Evolutionary conservation across 2,888 invertebrate species (phyloP), one percentile per base, ranked within the genome.

Genomic region (Pseudococcus longispinus): DNA sequence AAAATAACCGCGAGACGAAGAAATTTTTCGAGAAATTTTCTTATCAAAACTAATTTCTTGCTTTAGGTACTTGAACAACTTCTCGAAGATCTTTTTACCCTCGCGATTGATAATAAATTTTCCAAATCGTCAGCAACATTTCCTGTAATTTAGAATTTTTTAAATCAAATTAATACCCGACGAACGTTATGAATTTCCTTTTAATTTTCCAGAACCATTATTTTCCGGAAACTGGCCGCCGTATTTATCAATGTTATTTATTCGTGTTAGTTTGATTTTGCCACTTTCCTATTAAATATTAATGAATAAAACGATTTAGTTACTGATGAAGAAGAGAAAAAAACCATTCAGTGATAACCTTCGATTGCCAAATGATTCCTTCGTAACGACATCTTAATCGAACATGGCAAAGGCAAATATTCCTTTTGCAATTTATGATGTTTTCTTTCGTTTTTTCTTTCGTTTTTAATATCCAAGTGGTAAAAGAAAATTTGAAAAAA

Each of bases 61-160:
- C 15, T 70, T 32, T 70, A 70, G 23, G 23, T 60, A 60, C 23
- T 60, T 20, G 60, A 60, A 60, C 29, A 18, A 13, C 70, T 29
- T 70, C 70, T 65, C 65, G 13, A 29, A 70, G 70, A 70, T 18
- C 70, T 70, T 32, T 18, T 29, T 13, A 2, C 42, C 23, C n/a
- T 20, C 3, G 13, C 42, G 42, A 80, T 42, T 23, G 77, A 80
- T 80, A 80, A 18, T 80, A 32, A 20, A 80, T 80, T 86, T 77
- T 86, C 86, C 46, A 29, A 86, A 46, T 80, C 77, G 80, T 86
- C 55, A 51, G 77, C 20, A 55, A 51, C 86, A 46, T 86, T 86
- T 86, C 77, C 86, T 44, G 77, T 46, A 80, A 51, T 80, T 44
- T 29, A 60, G 23, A 65, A 85, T 70, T 85, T 85, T 85, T 85